Evolutionary conservation across 1,140 invertebrate genomes (phyloP), one percentile per base, ranked within the genome.

Genomic region (Halyomorpha halys): DNA sequence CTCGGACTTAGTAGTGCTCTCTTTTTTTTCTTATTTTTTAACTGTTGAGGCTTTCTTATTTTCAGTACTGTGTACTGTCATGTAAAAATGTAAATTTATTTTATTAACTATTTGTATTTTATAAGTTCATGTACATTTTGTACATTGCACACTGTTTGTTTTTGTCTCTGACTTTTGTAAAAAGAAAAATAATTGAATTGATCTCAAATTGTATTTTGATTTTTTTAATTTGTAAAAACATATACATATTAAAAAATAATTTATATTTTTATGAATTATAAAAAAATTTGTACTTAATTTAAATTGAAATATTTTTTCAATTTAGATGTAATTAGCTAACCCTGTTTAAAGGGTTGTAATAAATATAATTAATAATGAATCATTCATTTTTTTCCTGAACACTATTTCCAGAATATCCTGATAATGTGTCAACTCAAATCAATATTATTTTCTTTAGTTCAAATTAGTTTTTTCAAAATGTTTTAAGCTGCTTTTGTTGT

Each of bases 1-100:
- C 19, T 81, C 66, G 74, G 82, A 89, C 64, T 80, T 64, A 44
- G 44, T 30, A 8, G n/a, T 13, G 21, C 15, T 18, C 15, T 25
- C 25, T 27, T 53, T 13, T 11, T 13, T 39, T 39, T 39, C 1
- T 13, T 39, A 6, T 6, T 13, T 39, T 39, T 39, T 39, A 39
- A 39, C 5, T 2, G 1, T 11, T 39, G 11, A 39, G 34, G 34
- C 34, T 39, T 3, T 39, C 34, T 39, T 39, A 39, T 56, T 23
- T 56, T 56, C 23, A 56, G 53, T 56, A 56, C 53, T 56, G 53
- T 56, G 53, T 56, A 56, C 53, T 56, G 23, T 5, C 19, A 21
- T 49, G 47, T 49, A 49, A 49, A 49, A 49, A 49, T 49, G 47
- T 49, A 49, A 19, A 19, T 49, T 49, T 21, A 19, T 49, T 19